These are phyloP conservation scores for Triops longicaudatus DNA, from an alignment of 1,140 invertebrate species.

Conservation along the genomic window DNA sequence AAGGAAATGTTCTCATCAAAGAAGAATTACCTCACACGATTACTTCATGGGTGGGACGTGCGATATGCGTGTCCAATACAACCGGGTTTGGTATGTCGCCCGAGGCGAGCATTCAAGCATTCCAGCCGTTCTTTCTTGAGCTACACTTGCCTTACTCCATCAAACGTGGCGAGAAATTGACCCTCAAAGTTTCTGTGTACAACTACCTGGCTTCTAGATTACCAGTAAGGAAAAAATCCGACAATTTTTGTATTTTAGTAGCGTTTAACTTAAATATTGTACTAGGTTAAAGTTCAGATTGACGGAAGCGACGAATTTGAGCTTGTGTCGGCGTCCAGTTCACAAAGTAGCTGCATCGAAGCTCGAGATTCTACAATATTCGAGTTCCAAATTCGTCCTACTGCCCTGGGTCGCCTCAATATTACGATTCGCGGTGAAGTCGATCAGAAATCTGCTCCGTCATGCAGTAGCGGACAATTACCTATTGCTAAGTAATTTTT, in stretches of 20 bases:
- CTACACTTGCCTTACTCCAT: constrained; percentile 60
- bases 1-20: constrained; percentile 44
- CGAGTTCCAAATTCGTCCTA: constrained; percentile 45
- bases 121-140: constrained; percentile 64
- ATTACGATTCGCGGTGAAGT: constrained; percentile 49
- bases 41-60: constrained; percentile 61
- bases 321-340: constrained; percentile 33
- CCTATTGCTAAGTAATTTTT: constrained; percentile 39
- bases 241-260: not conserved
- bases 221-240: constrained; percentile 41
- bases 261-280: not conserved
- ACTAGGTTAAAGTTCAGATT: not conserved
- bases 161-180: constrained; percentile 57
- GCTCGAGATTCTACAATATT: constrained; percentile 42
- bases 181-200: constrained; percentile 44
- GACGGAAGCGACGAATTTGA: constrained; percentile 39
- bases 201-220: constrained; percentile 26
- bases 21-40: constrained; percentile 59
- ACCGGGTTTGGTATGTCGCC: constrained; percentile 55
- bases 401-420: constrained; percentile 47
- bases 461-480: constrained; percentile 44
- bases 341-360: constrained; percentile 37
- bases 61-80: constrained; percentile 54
- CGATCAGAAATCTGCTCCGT: constrained; percentile 40
- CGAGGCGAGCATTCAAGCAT: constrained; percentile 49